Base-by-base conservation (phyloP, 1,140 invertebrate genomes). In the Megalonaias nervosa region DNA sequence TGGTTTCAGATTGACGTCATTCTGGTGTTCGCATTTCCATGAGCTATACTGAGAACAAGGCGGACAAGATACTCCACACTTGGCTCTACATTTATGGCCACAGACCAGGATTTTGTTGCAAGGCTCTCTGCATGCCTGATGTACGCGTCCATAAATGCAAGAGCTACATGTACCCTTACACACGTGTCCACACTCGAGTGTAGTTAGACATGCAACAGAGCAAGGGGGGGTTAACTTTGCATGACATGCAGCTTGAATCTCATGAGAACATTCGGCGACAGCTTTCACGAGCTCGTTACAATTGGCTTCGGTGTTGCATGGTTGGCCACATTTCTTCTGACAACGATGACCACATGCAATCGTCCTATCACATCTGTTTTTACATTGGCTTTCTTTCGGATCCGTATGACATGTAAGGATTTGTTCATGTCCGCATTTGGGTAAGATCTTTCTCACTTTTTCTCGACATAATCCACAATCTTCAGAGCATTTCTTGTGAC, bases 81-180 rank as follows among this genome's bases (percentile, higher is more conserved):
- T 77, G 4, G 75, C 79, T 48, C 77, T 76, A 72, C 90, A 91
- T 19, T 81, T 57, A 75, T 92, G 91, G 14, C 88, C 89, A 82
- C 91, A 91, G 23, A 91, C 79, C 11, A 91, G 76, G 16, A 77
- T 81, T 58, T 86, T 80, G 17, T 80, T 77, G 59, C 90, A 91
- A 57, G 70, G 71, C 57, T 84, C 19, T 16, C 55, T 66, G 78
- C 91, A 92, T 12, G 81, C 56, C n/a, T 80, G 21, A 88, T 95
- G 94, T 67, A 95, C 87, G 21, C 94, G 90, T 31, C 93, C 93
- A 82, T 93, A 92, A 12, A 82, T 85, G 84, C 94, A 95, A 82
- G 71, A 23, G 13, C 77, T 76, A 68, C 87, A 88, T 21, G 79
- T 81, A 38, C 86, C 87, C 12, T 11, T 67, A 71, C 87, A 88